phyloP scores from a whole-genome alignment of 2,113 vertebrate genomes.

The Ellobius talpinus region DNA sequence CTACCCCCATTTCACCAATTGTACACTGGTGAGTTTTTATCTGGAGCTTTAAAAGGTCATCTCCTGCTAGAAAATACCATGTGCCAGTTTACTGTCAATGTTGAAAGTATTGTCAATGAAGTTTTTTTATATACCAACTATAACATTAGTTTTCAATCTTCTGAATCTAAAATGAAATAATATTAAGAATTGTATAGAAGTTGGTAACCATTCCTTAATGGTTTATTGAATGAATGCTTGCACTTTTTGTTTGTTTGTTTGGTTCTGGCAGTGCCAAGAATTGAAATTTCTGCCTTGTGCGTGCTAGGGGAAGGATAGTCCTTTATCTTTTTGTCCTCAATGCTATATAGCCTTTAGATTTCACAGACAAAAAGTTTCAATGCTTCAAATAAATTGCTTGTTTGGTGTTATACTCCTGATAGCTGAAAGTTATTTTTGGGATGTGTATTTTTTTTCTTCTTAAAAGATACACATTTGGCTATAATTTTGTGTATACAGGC shows the following conservation, averaged over 20 bases:
- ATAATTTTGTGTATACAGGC: conserved; percentile 36
- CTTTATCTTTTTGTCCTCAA: background rate
- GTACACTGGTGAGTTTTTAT: conserved; percentile 14
- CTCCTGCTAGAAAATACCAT: conserved; percentile 15
- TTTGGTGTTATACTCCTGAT: conserved; percentile 48
- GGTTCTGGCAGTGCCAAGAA: no score
- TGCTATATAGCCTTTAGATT: conserved; percentile 37
- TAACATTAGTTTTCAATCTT: conserved; percentile 18
- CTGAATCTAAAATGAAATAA: conserved; percentile 38
- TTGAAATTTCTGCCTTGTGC: background rate
- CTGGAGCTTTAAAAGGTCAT: background rate
- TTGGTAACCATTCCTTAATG: background rate
- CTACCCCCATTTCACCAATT: conserved; percentile 5
- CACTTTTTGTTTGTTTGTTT: background rate
- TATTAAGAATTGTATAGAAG: background rate
- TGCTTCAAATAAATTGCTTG: conserved; percentile 74
- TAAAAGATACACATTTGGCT: conserved; percentile 40
- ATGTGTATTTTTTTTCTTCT: conserved; percentile 39
- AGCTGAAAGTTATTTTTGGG: conserved; percentile 50
- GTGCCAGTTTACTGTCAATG: conserved; percentile 23
- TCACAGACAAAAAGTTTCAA: conserved; percentile 52
- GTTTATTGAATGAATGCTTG: conserved; percentile 38
- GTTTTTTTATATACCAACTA: conserved; percentile 14
- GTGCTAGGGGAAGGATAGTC: background rate
- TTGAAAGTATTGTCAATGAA: conserved; percentile 51